Conservation (phyloP, 2,888 invertebrate species). For the Kryphioiulus occultus region DNA sequence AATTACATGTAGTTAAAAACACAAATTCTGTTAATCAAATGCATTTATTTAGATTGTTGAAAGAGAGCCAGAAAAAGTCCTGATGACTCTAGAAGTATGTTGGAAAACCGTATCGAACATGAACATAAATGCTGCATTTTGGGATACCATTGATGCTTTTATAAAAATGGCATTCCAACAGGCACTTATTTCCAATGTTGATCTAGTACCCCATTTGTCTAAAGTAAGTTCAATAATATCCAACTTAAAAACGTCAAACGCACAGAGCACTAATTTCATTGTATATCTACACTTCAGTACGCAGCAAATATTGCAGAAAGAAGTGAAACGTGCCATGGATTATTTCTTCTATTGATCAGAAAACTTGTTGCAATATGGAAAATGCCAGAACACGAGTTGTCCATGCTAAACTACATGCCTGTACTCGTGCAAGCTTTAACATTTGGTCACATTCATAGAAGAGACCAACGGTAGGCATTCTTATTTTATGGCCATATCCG, state of each 20-base stretch:
- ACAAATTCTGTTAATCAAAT: background rate
- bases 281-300: background rate
- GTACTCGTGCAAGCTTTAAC: slow-evolving; percentile 43
- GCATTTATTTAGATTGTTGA: slow-evolving; percentile 4
- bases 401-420: background rate
- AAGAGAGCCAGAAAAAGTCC: background rate
- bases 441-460: slow-evolving; percentile 45
- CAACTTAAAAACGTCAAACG: background rate
- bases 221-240: background rate
- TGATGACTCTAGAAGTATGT: background rate
- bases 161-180: slow-evolving; percentile 47
- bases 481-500: no score
- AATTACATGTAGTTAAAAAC: background rate
- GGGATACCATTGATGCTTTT: slow-evolving; percentile 39
- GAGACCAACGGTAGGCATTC: slow-evolving; percentile 37
- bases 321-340: slow-evolving; percentile 47
- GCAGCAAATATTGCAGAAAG: slow-evolving; percentile 3
- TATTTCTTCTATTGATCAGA: slow-evolving; percentile 47
- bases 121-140: slow-evolving; percentile 13
- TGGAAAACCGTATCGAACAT: slow-evolving; percentile 41
- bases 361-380: slow-evolving; percentile 25
- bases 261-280: background rate
- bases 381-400: slow-evolving; percentile 13
- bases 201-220: background rate
- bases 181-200: background rate